Evolutionary conservation across 2,888 invertebrate species (phyloP), one percentile per base, ranked within the genome.

Genomic region (Polylopha cassiicola): DNA sequence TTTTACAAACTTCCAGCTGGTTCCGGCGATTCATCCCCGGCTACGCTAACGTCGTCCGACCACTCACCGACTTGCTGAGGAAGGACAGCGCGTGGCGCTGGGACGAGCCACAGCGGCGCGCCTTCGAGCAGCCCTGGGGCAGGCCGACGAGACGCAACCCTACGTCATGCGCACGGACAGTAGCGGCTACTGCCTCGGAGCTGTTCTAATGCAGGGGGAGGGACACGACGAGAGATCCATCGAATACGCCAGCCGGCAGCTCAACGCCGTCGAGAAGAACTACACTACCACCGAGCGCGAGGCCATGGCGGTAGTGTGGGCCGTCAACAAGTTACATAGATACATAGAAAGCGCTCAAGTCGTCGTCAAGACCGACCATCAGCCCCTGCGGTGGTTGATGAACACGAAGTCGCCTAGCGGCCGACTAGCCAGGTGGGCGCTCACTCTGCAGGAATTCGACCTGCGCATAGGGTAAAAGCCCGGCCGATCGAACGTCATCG

Each of bases 391-490:
- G 22, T 74, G 70, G 65, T 39, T 82, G 4, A 47, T 66, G 39
- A 47, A 53, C 1, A n/a, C 72, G 3, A 65, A 68, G 37, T 52
- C 71, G 10, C 63, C 65, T 0, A 52, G 58, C 7, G 70, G 69
- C 3, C 42, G 79, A 16, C 46, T 84, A n/a, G n/a, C n/a, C n/a
- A n/a, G n/a, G 1, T 84, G 79, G 81, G 64, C 66, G 0, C 36
- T 79, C 2, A 28, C 29, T 3, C 44, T 82, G 1, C 64, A 72
- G 39, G 50, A 53, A 2, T 73, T 56, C 43, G 50, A 70, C 17
- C 50, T 72, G 9, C 44, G 52, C 1, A 57, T 74, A 3, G 43
- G 49, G 10, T 72, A 75, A 41, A 46, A 53, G 2, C 61, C 58
- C 0, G 74, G 73, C 5, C 55, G 38, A 22, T 44, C 37, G 9